Conservation (phyloP, 2,888 invertebrate species). For the Capitulum mitella region DNA sequence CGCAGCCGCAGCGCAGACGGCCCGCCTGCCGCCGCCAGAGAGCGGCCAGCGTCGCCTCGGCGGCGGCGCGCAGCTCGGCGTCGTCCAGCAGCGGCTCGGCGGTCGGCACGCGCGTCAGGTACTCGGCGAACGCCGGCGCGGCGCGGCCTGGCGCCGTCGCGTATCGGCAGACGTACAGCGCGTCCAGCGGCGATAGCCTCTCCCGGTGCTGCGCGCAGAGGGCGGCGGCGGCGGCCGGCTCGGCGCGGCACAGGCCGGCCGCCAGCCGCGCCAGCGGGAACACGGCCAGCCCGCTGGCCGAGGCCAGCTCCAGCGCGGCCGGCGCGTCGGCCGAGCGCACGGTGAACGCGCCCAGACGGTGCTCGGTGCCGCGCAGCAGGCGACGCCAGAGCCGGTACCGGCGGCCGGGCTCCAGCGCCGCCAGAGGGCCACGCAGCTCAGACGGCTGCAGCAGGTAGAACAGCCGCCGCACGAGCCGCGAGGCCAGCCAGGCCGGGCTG, state of each 20-base stretch:
- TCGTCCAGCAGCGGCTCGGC: not conserved
- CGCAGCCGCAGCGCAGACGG: not conserved
- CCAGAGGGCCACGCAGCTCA: slow-evolving; percentile 58
- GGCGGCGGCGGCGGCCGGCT: slow-evolving; percentile 83
- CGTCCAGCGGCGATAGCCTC: slow-evolving; percentile 71
- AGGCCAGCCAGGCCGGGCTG: slow-evolving; percentile 84
- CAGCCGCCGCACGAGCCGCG: slow-evolving; percentile 84
- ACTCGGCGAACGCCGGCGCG: not conserved
- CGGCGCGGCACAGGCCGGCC: slow-evolving; percentile 83
- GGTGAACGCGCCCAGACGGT: slow-evolving; percentile 64
- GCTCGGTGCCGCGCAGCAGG: slow-evolving; percentile 75
- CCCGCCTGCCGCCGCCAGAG: not conserved
- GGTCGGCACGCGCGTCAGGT: not conserved
- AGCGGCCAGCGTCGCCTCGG: not conserved
- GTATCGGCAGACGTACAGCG: slow-evolving; percentile 47
- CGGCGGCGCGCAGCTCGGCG: not conserved
- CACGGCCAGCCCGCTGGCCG: slow-evolving; percentile 49
- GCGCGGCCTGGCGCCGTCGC: not conserved
- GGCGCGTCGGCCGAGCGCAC: slow-evolving; percentile 67
- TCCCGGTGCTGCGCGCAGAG: slow-evolving; percentile 65
- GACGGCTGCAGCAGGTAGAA: slow-evolving; percentile 69
- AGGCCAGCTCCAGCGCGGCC: slow-evolving; percentile 70
- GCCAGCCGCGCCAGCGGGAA: slow-evolving; percentile 53
- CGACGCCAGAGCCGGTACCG: slow-evolving; percentile 72
- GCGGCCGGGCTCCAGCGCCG: slow-evolving; percentile 49